Base-by-base conservation (phyloP, 2,113 vertebrate genomes). In the Phalacrocorax carbo region DNA sequence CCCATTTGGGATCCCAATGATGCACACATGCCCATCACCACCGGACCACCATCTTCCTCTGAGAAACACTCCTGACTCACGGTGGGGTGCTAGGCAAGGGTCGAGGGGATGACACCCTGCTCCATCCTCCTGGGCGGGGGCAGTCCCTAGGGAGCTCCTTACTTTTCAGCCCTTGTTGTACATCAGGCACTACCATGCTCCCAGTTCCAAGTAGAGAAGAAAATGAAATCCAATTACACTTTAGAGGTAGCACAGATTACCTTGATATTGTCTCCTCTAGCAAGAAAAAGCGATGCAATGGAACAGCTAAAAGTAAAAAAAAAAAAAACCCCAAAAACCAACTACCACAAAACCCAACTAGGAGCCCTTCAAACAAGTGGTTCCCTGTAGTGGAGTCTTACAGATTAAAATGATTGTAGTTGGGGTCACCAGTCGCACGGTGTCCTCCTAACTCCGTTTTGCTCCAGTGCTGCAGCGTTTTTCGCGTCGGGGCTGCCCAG, bases 391-490 rank as follows among this genome's bases (percentile, higher is more conserved):
- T 9, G 2, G 11, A 70, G 36, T 8, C 40, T 6, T 7, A 3
- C 8, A 23, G 76, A 62, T 44, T 4, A 6, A 66, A 57, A 7
- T 0, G 44, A 51, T 20, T 97, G 96, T 48, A 97, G 75, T 96
- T 93, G 85, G 68, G 52, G n/a, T 65, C 51, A 7, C 1, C 54
- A 19, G 91, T 70, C 97, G 79, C 95, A 94, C 62, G 96, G 89
- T 94, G 97, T 95, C 97, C 95, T 91, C 93, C 2, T 83, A 84
- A 77, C 88, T 88, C 97, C 75, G 84, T 20, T 55, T 21, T 36
- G 32, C 51, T 91, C 49, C 61, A 2, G 17, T 5, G 49, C 58
- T 1, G 40, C 32, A 13, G 61, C 23, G 8, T 2, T 18, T 36
- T 4, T 19, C 13, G 19, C 13, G 21, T 25, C 6, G 26, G 21